Evolutionary conservation across 2,113 vertebrate genomes (phyloP).

Genomic region (Nanger granti): DNA sequence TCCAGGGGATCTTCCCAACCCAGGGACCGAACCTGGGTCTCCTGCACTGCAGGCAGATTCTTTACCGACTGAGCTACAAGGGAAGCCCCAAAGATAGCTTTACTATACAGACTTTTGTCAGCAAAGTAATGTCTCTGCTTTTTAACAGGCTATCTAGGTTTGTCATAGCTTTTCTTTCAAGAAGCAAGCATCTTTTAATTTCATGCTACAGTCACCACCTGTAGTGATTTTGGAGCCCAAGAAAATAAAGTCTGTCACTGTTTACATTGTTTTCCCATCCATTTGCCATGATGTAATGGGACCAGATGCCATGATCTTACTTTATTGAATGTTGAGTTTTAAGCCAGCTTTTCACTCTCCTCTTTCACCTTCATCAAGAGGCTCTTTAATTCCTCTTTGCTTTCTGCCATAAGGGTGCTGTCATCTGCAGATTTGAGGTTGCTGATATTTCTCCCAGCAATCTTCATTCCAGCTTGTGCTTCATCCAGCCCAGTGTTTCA

Average conservation of each 20-base stretch:
- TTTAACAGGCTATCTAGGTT: not conserved
- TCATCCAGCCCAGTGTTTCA: not conserved
- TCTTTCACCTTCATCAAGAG: not conserved
- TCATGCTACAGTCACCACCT: not conserved
- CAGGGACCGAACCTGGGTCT: too few species aligned
- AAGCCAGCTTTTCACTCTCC: not conserved
- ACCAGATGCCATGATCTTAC: not conserved
- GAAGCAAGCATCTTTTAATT: not conserved
- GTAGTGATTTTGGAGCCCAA: not conserved
- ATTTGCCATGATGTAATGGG: not conserved
- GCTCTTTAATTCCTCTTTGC: not conserved
- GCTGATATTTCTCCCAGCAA: not conserved
- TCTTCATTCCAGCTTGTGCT: not conserved
- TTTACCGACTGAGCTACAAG: too few species aligned
- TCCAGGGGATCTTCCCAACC: too few species aligned
- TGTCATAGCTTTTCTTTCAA: not conserved
- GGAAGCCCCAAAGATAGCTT: too few species aligned
- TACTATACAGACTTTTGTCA: too few species aligned
- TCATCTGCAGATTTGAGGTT: not conserved
- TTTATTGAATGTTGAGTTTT: not conserved
- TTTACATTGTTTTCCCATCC: not conserved
- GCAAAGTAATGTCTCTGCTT: not conserved
- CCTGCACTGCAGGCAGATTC: too few species aligned
- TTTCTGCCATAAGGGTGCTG: not conserved
- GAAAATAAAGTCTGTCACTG: not conserved